Evolutionary conservation across 2,113 vertebrate species (phyloP).

Genomic region (Salvelinus fontinalis): DNA sequence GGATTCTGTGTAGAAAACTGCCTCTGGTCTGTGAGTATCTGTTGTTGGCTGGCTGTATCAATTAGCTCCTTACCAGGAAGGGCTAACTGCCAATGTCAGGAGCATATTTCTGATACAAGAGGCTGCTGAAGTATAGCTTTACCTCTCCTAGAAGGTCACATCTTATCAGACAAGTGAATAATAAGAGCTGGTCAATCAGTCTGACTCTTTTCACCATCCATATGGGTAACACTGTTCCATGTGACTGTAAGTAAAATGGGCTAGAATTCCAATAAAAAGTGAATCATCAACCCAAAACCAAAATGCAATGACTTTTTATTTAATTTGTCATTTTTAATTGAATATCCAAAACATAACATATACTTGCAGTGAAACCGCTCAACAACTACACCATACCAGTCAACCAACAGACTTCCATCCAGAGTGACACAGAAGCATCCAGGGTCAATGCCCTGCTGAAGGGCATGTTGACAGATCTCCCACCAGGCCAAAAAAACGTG

Average conservation of each 20-base stretch:
- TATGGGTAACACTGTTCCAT: conserved; percentile 13
- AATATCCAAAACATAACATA: no score
- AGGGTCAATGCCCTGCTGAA: no score
- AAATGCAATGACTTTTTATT: neutral
- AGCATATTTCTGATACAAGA: conserved; percentile 65
- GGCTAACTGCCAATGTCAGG: conserved; percentile 61
- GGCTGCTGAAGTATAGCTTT: conserved; percentile 43
- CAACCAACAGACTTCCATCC: no score
- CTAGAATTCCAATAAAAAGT: neutral
- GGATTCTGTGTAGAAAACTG: conserved; percentile 30
- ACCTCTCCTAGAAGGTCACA: conserved; percentile 40
- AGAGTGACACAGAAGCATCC: no score
- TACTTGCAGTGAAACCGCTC: no score
- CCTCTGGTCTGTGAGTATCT: conserved; percentile 14
- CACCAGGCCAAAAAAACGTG: no score
- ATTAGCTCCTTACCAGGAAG: conserved; percentile 44
- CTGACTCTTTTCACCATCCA: conserved; percentile 40
- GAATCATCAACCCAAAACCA: neutral
- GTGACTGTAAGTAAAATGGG: conserved; percentile 22
- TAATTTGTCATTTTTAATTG: no score
- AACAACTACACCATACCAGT: no score
- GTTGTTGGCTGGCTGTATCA: conserved; percentile 45
- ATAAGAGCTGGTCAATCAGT: conserved; percentile 55
- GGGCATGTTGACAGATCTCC: no score
- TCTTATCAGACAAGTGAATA: conserved; percentile 58